Percentiles rank a stretch among this genome's conserved stretches.
phyloP scores from a whole-genome alignment of 2,797 vertebrate species.

The Epinephelus awoara region DNA sequence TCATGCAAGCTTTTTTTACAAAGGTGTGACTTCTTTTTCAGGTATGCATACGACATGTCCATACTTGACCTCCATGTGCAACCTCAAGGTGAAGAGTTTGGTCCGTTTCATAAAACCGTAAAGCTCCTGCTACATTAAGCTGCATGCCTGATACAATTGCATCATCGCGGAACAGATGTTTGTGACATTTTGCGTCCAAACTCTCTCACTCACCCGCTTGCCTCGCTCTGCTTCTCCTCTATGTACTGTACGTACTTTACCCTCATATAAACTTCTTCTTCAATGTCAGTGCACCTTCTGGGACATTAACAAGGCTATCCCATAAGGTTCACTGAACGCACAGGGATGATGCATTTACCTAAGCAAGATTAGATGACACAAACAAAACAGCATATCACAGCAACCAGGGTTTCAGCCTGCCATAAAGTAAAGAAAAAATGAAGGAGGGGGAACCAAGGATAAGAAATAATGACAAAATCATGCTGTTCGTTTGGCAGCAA shows the following conservation, averaged over 20 bases:
- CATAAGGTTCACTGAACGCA: constrained; percentile 47
- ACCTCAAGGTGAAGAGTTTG: constrained; percentile 53
- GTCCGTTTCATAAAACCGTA: constrained; percentile 38
- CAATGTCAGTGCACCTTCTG: constrained; percentile 61
- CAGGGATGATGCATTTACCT: constrained; percentile 60
- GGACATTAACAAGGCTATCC: constrained; percentile 61
- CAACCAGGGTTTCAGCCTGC: constrained; percentile 43
- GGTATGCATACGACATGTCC: constrained; percentile 47
- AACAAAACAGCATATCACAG: constrained; percentile 70
- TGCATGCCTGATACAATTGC: constrained; percentile 60
- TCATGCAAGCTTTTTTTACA: constrained; percentile 23
- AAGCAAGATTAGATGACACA: constrained; percentile 65
- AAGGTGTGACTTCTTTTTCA: constrained; percentile 33
- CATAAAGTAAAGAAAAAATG: constrained; percentile 13
- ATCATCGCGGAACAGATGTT: constrained; percentile 78
- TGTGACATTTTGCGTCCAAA: constrained; percentile 72
- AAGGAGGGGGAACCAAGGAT: constrained; percentile 49
- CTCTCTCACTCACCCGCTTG: constrained; percentile 36
- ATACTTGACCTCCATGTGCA: constrained; percentile 41
- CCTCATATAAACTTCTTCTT: constrained; percentile 52
- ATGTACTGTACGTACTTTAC: constrained; percentile 21
- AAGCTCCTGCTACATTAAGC: constrained; percentile 45
- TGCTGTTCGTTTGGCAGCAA: constrained; percentile 72
- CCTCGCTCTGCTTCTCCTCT: constrained; percentile 37
- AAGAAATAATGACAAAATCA: constrained; percentile 72